Evolutionary conservation across 2,888 invertebrate species (phyloP).

Genomic region (Nudaria mundana): DNA sequence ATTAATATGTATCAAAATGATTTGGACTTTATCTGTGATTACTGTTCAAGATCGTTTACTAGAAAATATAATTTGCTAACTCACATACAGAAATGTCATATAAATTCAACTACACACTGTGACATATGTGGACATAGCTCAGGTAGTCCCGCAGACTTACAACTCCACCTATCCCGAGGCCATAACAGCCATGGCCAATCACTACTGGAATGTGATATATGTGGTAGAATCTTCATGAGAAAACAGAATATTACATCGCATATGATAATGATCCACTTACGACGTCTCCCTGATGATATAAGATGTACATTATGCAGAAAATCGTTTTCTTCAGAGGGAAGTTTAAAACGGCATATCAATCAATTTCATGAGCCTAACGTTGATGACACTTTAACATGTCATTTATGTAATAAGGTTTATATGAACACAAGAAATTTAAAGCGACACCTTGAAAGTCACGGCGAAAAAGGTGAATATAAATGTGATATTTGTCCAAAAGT

Average conservation of each 20-base stretch:
- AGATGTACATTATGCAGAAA: constrained; percentile 50
- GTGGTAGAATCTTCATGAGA: constrained; percentile 60
- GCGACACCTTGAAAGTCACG: constrained; percentile 58
- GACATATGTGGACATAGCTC: constrained; percentile 55
- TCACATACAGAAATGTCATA: constrained; percentile 64
- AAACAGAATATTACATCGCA: constrained; percentile 66
- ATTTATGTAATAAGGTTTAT: constrained; percentile 53
- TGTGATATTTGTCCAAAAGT: constrained; percentile 62
- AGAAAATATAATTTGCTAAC: constrained; percentile 63
- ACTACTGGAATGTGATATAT: constrained; percentile 63
- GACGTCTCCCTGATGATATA: constrained; percentile 43
- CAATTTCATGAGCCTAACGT: constrained; percentile 56
- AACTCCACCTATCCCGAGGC: constrained; percentile 50
- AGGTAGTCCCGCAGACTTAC: constrained; percentile 52
- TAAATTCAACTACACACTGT: constrained; percentile 50
- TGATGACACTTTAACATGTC: constrained; percentile 42
- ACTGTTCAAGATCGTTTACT: constrained; percentile 58
- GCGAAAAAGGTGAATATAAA: constrained; percentile 46
- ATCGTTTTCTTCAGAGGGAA: constrained; percentile 54
- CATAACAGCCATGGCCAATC: constrained; percentile 54
- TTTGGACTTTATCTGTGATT: constrained; percentile 55
- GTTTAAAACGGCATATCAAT: constrained; percentile 55
- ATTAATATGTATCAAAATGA: constrained; percentile 31
- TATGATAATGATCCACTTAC: constrained; percentile 61
- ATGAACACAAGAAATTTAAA: constrained; percentile 56